These are phyloP conservation scores for Acrocyrtus sp. DNA, from an alignment of 2,888 invertebrate genomes.

Conservation along the genomic window DNA sequence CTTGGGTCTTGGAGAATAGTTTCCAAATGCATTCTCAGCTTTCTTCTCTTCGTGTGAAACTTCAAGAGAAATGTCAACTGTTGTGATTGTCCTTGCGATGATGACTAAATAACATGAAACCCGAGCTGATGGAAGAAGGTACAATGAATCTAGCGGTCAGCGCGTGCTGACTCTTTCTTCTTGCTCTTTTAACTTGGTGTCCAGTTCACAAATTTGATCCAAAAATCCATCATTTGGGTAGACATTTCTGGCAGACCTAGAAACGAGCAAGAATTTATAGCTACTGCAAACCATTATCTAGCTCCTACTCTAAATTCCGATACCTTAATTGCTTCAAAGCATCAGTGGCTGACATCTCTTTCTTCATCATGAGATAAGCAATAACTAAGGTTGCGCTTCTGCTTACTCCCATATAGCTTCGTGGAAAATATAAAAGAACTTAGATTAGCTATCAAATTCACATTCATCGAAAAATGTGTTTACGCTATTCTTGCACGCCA, in stretches of 20 bases:
- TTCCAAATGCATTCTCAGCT: no score
- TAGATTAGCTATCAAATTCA: neutral
- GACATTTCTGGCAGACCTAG: slow-evolving; percentile 41
- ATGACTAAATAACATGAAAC: neutral
- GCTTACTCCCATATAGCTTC: slow-evolving; percentile 46
- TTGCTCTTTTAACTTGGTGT: slow-evolving; percentile 18
- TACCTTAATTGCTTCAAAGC: slow-evolving; percentile 50
- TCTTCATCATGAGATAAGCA: slow-evolving; percentile 49
- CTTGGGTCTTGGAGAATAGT: no score
- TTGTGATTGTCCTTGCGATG: neutral
- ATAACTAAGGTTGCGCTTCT: slow-evolving; percentile 45
- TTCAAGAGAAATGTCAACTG: neutral
- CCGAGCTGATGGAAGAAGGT: neutral
- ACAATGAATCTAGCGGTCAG: neutral
- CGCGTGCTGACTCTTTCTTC: neutral
- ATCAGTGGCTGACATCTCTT: slow-evolving; percentile 41
- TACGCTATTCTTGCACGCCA: no score
- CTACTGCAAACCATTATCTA: neutral
- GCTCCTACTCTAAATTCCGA: neutral
- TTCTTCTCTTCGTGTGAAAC: no score
- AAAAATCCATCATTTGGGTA: slow-evolving; percentile 54
- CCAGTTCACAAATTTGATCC: slow-evolving; percentile 48
- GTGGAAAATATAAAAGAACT: neutral
- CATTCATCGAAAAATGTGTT: neutral
- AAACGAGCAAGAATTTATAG: no score